Evolutionary conservation across 2,797 vertebrate genomes (phyloP).

Genomic region (Karalla daura): DNA sequence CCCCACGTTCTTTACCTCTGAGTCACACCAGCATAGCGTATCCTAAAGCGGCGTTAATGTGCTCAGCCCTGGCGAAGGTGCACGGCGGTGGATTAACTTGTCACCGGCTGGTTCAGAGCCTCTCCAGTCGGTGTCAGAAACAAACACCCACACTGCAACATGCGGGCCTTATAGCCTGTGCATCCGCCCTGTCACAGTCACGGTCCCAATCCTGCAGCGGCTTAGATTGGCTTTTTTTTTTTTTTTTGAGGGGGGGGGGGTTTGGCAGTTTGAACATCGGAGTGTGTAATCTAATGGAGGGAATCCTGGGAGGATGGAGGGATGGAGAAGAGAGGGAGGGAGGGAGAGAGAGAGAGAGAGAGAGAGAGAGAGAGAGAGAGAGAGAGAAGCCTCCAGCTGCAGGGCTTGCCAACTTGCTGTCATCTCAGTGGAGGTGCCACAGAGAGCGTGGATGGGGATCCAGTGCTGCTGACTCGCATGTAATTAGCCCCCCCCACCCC

Average conservation of each 20-base stretch:
- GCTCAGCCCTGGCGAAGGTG: constrained; percentile 59
- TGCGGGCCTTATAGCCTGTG: constrained; percentile 33
- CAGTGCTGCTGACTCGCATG: constrained; percentile 72
- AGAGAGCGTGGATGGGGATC: constrained; percentile 73
- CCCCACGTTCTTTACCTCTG: constrained; percentile 67
- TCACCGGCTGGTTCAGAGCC: constrained; percentile 55
- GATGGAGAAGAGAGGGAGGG: constrained; percentile 54
- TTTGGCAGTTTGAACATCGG: constrained; percentile 61
- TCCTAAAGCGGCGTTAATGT: constrained; percentile 58
- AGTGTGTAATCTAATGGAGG: constrained; percentile 73
- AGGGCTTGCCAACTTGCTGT: constrained; percentile 80
- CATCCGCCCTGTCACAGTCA: constrained; percentile 38
- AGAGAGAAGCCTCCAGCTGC: constrained; percentile 73
- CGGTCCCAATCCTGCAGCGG: constrained; percentile 32
- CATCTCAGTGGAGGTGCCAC: constrained; percentile 78
- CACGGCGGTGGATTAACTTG: constrained; percentile 70
- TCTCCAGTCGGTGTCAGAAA: constrained; percentile 56
- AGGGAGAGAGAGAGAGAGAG: constrained; percentile 47
- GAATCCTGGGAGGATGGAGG: constrained; percentile 77
- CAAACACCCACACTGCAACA: constrained; percentile 52
- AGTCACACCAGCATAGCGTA: constrained; percentile 60
- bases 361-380: constrained; percentile 51
- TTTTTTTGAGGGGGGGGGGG: no score
- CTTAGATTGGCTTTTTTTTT: constrained; percentile 53
- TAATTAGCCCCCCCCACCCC: constrained; percentile 67